Evolutionary conservation across 53 echinoderm and acorn worm genomes (phyloP), one percentile per base, ranked within the genome.

Genomic region (Arbacia lixula): DNA sequence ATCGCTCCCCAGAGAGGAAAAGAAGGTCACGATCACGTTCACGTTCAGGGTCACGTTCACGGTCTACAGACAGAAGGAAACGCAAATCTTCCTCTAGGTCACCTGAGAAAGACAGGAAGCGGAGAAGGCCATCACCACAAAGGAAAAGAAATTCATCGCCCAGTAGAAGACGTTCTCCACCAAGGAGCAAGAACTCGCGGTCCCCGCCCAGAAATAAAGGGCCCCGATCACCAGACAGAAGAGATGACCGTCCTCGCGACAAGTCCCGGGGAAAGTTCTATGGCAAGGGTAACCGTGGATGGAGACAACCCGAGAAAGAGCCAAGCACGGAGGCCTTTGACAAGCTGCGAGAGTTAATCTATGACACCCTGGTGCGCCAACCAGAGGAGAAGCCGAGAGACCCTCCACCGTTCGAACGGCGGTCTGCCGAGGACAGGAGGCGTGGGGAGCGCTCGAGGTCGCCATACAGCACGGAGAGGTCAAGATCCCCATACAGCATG

Each of bases 251-350:
- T 8, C 21, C 57, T 22, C 25, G 28, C 2, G 60, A 81, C 20
- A 62, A 50, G 50, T 36, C 37, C 40, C 25, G 21, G 8, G 57
- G 35, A 14, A 53, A 55, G 35, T 42, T 25, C 28, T 29, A 50
- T 49, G 50, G 33, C 5, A 53, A 75, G 24, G 53, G 31, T n/a
- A 28, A n/a, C n/a, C n/a, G 55, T 21, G 82, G 43, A 17, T 29
- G 62, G 63, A 32, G 63, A 49, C 8, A 30, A 10, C 9, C 29
- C 5, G 78, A 34, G 20, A 62, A 26, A 0, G 38, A 81, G 64
- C 82, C 82, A 31, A 81, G 50, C 30, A 81, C 82, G 11, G 82
- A 81, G 31, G 82, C 82, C 19, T 81, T 63, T 46, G 82, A 81
- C 20, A 81, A 81, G 14, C 31, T 81, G 12, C 82, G 82, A 20